Conservation (phyloP, 2,888 invertebrate genomes). For the Sphinx pinastri region DNA sequence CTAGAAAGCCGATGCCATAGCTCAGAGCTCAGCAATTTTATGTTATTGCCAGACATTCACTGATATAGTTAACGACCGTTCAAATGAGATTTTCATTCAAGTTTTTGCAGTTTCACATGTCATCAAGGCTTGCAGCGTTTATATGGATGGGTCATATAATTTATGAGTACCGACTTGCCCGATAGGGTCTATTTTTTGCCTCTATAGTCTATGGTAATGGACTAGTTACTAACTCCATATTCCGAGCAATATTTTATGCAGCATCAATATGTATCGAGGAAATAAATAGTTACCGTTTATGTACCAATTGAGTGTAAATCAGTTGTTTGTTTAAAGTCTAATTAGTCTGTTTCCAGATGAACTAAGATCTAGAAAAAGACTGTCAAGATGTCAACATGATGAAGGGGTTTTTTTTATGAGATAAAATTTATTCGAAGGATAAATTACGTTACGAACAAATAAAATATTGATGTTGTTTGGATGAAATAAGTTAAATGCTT, state of each 20-base stretch:
- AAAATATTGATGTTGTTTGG: too few species aligned
- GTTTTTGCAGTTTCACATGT: constrained; percentile 14
- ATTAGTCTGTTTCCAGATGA: background rate
- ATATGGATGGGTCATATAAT: constrained; percentile 26
- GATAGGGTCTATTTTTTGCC: constrained; percentile 16
- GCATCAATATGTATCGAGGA: constrained; percentile 23
- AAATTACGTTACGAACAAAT: too few species aligned
- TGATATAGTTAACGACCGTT: constrained; percentile 18
- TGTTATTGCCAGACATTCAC: constrained; percentile 1
- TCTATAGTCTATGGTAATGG: constrained; percentile 18
- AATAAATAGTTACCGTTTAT: constrained; percentile 24
- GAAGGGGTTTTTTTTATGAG: too few species aligned
- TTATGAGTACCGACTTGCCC: constrained; percentile 15
- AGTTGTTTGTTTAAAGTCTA: background rate
- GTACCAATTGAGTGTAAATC: constrained; percentile 23
- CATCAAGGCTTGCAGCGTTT: constrained; percentile 8
- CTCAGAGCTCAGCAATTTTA: background rate
- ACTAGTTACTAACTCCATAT: constrained; percentile 25
- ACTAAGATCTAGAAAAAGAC: too few species aligned
- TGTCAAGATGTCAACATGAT: too few species aligned
- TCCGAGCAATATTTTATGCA: constrained; percentile 22
- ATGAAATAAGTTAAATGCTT: too few species aligned
- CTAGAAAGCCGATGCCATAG: too few species aligned
- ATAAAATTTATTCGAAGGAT: too few species aligned
- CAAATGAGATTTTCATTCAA: constrained; percentile 13